Conservation (phyloP, 2,797 vertebrate genomes). For the Sus cebifrons region DNA sequence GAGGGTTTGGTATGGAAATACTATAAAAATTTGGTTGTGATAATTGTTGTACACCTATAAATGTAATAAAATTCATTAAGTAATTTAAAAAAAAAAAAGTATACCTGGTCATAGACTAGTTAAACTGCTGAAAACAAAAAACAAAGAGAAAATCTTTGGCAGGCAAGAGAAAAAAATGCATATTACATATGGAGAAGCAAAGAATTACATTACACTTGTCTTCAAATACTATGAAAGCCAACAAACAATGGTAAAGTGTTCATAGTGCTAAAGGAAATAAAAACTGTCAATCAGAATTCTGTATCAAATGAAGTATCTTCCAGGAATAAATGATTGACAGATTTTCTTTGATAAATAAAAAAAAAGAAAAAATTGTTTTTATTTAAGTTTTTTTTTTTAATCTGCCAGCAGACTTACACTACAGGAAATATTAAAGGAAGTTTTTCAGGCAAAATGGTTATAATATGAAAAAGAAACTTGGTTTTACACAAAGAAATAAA, state of each 20-base stretch:
- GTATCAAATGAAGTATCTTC: constrained; percentile 40
- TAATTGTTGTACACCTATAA: too few species aligned
- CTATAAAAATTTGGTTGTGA: too few species aligned
- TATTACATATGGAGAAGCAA: not conserved
- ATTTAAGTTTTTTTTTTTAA: too few species aligned
- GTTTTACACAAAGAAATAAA: constrained; percentile 50
- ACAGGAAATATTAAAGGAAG: not conserved
- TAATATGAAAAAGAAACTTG: not conserved
- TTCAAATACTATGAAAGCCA: not conserved
- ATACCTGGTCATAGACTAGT: not conserved
- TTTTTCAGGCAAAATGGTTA: not conserved
- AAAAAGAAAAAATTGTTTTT: too few species aligned
- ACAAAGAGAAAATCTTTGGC: constrained; percentile 34
- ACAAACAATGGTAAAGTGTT: constrained; percentile 14
- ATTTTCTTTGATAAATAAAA: not conserved
- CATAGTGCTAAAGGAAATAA: constrained; percentile 1
- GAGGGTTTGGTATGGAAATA: too few species aligned
- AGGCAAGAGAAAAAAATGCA: not conserved
- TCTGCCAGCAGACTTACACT: not conserved
- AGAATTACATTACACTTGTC: not conserved
- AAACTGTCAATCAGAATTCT: constrained; percentile 16
- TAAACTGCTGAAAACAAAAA: constrained; percentile 35
- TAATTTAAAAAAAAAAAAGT: not conserved
- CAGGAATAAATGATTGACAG: not conserved
- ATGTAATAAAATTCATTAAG: too few species aligned